Evolutionary conservation across 2,888 invertebrate species (phyloP).

Genomic region (Agelastica alni): DNA sequence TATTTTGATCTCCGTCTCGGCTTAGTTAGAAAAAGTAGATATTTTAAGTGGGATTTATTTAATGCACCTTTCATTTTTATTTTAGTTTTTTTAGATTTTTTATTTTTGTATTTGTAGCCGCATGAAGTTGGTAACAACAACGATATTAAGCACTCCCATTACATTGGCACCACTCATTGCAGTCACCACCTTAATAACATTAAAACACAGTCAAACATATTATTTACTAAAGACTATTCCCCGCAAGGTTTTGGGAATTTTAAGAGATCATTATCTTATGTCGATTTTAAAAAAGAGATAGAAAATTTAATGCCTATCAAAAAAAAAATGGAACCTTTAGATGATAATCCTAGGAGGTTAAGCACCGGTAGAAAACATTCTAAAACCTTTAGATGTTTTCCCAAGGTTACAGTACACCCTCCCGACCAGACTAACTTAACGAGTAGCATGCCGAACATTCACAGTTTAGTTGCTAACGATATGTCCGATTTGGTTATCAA

Average conservation of each 20-base stretch:
- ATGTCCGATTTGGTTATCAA: conserved; percentile 28
- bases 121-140: conserved; percentile 48
- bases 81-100: conserved; percentile 40
- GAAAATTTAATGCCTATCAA: conserved; percentile 50
- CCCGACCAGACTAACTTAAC: conserved; percentile 49
- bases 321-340: conserved; percentile 19
- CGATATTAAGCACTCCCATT: conserved; percentile 38
- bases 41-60: conserved; percentile 13
- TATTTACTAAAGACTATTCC: conserved; percentile 22
- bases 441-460: conserved; percentile 52
- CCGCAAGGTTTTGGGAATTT: conserved; percentile 29
- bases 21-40: background rate
- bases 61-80: conserved; percentile 13
- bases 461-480: conserved; percentile 28
- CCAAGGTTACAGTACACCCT: conserved; percentile 49
- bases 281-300: conserved; percentile 53
- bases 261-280: conserved; percentile 50
- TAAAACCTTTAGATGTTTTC: conserved; percentile 49
- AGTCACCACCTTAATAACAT: conserved; percentile 28
- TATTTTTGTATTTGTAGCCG: conserved; percentile 53
- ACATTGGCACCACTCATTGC: conserved; percentile 48
- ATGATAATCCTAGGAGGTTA: conserved; percentile 38
- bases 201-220: conserved; percentile 28
- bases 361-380: conserved; percentile 44
- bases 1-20: conserved; percentile 4